Percentiles rank a stretch among this genome's conserved stretches.
Conservation (phyloP, 2,113 vertebrate genomes). For the Siniperca knerii region DNA sequence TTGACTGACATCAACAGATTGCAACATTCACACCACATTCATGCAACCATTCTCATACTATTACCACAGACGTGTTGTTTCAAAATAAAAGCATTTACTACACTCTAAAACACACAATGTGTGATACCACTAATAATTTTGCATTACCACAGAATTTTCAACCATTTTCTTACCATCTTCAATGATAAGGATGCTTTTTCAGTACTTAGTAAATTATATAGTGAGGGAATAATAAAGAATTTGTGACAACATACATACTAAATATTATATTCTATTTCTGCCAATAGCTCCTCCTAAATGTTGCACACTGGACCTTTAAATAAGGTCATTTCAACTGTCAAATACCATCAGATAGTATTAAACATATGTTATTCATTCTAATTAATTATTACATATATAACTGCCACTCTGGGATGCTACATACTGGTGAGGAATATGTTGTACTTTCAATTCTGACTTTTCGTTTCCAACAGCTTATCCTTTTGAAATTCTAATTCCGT, state of each 20-base stretch:
- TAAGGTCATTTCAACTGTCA: neutral
- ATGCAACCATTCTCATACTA: neutral
- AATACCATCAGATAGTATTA: neutral
- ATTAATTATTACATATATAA: neutral
- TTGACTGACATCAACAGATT: neutral
- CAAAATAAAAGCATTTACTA: neutral
- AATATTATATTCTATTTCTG: no score
- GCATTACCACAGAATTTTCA: neutral
- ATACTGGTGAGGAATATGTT: neutral
- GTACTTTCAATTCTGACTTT: constrained; percentile 10
- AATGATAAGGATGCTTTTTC: neutral
- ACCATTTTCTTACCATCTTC: neutral
- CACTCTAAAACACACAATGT: neutral
- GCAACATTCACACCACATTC: neutral
- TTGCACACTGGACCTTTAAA: no score
- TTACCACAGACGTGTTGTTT: neutral
- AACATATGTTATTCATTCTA: neutral
- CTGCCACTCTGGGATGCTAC: neutral
- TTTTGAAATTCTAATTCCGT: constrained; percentile 60
- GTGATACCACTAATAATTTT: neutral
- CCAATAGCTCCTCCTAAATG: no score
- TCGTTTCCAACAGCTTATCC: constrained; percentile 36
- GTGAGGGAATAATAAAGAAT: neutral
- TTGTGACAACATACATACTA: no score
- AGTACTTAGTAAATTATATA: no score